These are phyloP conservation scores for Gymnothorax reevesii DNA, from an alignment of 2,797 vertebrate genomes.

Conservation along the genomic window DNA sequence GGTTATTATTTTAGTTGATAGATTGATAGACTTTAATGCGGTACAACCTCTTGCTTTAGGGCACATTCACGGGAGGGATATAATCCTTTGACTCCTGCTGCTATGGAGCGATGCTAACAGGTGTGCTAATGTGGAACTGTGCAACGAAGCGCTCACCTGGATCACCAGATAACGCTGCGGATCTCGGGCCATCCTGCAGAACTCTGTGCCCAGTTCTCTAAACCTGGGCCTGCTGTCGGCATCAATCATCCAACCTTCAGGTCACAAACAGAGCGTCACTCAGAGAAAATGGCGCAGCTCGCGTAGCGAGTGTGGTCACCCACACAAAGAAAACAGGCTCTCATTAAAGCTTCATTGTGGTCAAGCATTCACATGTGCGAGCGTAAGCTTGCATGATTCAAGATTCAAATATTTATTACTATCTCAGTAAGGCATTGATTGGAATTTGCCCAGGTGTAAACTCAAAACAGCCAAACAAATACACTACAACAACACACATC, in stretches of 20 bases:
- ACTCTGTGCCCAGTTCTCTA: constrained; percentile 95
- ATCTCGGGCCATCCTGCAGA: constrained; percentile 97
- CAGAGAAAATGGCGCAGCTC: not conserved
- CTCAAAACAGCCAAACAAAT: no score
- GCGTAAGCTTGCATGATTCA: not conserved
- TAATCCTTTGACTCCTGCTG: not conserved
- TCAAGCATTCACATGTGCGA: not conserved
- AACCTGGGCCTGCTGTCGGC: constrained; percentile 97
- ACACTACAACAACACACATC: no score
- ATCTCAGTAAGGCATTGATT: no score
- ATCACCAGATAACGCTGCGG: constrained; percentile 96
- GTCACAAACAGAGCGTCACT: not conserved
- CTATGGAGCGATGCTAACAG: not conserved
- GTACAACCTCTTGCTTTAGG: not conserved
- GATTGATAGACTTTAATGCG: not conserved
- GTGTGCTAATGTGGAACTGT: not conserved
- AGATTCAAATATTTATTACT: not conserved
- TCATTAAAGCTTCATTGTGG: not conserved
- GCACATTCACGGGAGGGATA: not conserved
- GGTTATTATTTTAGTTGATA: not conserved
- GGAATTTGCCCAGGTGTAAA: no score
- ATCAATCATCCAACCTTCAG: constrained; percentile 97
- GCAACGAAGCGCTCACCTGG: constrained; percentile 75
- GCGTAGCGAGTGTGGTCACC: not conserved
- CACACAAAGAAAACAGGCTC: not conserved